Conservation (phyloP, 2,113 vertebrate genomes). For the Sebastes fasciatus region DNA sequence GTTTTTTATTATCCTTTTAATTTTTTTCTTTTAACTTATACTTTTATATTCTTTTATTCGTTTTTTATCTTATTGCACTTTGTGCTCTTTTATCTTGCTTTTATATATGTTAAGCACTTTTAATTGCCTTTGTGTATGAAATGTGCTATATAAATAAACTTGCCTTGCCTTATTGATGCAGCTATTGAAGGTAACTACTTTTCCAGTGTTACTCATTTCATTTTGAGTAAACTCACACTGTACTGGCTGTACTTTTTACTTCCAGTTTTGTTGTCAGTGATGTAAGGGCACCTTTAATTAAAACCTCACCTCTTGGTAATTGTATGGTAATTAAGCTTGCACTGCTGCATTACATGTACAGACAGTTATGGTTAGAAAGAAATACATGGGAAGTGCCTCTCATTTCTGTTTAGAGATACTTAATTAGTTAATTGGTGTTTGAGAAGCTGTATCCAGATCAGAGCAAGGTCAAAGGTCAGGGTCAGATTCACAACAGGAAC, state of each 20-base stretch:
- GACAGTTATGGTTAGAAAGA: neutral
- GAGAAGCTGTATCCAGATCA: constrained; percentile 18
- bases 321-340: constrained; percentile 29
- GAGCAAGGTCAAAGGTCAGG: constrained; percentile 57
- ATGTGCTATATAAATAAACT: too few relatives aligned
- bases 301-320: constrained; percentile 25
- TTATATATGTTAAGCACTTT: too few relatives aligned
- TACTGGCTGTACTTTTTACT: constrained; percentile 17
- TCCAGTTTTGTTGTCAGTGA: constrained; percentile 1
- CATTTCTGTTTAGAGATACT: neutral
- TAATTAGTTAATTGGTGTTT: constrained; percentile 34
- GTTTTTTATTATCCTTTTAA: too few relatives aligned
- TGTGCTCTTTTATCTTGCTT: too few relatives aligned
- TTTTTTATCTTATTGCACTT: too few relatives aligned
- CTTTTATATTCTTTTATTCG: too few relatives aligned
- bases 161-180: constrained; percentile 45
- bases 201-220: constrained; percentile 5
- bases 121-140: too few relatives aligned
- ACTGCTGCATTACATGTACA: neutral
- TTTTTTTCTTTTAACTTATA: too few relatives aligned
- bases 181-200: constrained; percentile 34
- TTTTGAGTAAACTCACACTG: neutral
- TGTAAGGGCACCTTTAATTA: constrained; percentile 54
- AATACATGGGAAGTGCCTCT: neutral
- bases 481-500: constrained; percentile 44